Evolutionary conservation across 2,113 vertebrate genomes (phyloP).

Genomic region (Aviceda subcristata): DNA sequence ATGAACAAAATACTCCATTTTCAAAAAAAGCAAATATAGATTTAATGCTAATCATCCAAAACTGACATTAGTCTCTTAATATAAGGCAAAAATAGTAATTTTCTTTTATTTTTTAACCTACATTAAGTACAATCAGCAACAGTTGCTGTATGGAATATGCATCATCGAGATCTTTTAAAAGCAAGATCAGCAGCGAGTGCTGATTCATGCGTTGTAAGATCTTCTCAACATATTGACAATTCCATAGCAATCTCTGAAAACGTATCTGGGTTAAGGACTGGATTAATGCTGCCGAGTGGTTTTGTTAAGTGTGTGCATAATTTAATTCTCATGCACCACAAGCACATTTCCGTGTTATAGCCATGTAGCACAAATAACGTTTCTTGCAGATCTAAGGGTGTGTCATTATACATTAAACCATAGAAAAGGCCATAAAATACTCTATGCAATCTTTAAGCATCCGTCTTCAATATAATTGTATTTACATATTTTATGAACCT

Average conservation of each 20-base stretch:
- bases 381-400: slow-evolving; percentile 10
- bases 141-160: neutral
- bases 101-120: slow-evolving; percentile 12
- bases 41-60: slow-evolving; percentile 39
- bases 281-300: neutral
- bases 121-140: neutral
- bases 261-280: neutral
- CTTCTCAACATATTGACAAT: slow-evolving; percentile 28
- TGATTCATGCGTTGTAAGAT: neutral
- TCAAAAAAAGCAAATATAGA: neutral
- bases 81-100: slow-evolving; percentile 50
- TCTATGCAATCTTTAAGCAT: slow-evolving; percentile 45
- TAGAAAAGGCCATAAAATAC: slow-evolving; percentile 54
- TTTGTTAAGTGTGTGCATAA: neutral
- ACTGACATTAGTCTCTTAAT: neutral
- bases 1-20: slow-evolving; percentile 24
- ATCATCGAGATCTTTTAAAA: slow-evolving; percentile 29
- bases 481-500: slow-evolving; percentile 58
- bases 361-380: neutral
- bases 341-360: neutral
- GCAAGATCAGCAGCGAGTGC: slow-evolving; percentile 5
- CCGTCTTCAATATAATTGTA: slow-evolving; percentile 35
- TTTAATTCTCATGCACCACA: neutral
- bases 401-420: slow-evolving; percentile 1
- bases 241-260: neutral